Conservation (phyloP, 2,113 vertebrate species). For the Ornithorhynchus anatinus region DNA sequence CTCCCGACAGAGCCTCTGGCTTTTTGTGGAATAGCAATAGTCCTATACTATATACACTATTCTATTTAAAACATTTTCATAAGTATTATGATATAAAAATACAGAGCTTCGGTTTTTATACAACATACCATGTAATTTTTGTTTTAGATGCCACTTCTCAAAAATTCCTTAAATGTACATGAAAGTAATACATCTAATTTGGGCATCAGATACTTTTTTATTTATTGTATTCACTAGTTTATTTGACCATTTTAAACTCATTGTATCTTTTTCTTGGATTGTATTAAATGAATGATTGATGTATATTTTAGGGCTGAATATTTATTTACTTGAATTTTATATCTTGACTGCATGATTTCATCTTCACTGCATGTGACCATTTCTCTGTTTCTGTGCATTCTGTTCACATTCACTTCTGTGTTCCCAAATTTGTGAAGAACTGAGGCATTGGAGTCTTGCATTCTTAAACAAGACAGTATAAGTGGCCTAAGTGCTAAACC, state of each 20-base stretch:
- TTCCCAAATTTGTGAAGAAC: conserved; percentile 72
- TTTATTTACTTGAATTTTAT: not conserved
- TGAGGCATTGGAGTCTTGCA: conserved; percentile 73
- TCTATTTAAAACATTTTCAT: too few species aligned
- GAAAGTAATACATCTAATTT: not conserved
- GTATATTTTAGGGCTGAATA: not conserved
- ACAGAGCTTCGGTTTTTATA: too few species aligned
- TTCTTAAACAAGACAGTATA: conserved; percentile 78
- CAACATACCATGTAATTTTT: too few species aligned
- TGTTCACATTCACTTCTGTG: conserved; percentile 67
- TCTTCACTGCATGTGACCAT: conserved; percentile 66
- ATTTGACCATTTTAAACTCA: too few species aligned
- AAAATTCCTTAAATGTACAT: not conserved
- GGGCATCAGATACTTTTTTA: conserved; percentile 6
- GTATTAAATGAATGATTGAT: too few species aligned
- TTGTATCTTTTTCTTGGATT: too few species aligned
- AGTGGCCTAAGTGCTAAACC: conserved; percentile 77
- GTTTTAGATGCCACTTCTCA: not conserved
- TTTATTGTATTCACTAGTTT: too few species aligned
- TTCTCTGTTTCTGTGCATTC: conserved; percentile 68
- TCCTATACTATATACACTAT: too few species aligned
- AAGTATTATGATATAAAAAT: too few species aligned
- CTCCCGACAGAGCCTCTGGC: too few species aligned
- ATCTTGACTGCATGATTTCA: conserved; percentile 39
- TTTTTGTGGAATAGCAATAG: too few species aligned